phyloP scores from a whole-genome alignment of 2,797 vertebrate genomes.

The Neosilurus mollespiculum region DNA sequence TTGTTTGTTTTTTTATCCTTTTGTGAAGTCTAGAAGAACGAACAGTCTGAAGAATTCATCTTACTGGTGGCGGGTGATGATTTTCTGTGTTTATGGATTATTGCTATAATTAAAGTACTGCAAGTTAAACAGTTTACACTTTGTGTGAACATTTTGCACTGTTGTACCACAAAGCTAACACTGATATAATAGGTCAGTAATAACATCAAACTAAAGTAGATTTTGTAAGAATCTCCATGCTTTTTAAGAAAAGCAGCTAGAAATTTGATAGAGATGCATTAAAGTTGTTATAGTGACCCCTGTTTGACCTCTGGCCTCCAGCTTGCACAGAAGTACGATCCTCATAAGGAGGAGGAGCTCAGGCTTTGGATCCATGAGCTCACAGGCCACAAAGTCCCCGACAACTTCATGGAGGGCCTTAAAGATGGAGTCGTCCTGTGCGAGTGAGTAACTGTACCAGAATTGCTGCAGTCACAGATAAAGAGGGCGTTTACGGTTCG shows the following conservation, averaged over 20 bases:
- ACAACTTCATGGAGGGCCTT: conserved; percentile 89
- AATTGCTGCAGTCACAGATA: not conserved
- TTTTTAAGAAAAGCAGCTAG: not conserved
- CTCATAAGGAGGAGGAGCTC: conserved; percentile 84
- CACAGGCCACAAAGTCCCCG: conserved; percentile 79
- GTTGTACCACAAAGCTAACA: not conserved
- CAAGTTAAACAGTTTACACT: not conserved
- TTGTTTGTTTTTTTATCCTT: not conserved
- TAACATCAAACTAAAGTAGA: not conserved
- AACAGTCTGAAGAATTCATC: not conserved
- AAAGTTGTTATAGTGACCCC: conserved; percentile 3
- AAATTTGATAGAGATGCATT: conserved; percentile 4
- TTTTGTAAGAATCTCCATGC: not conserved
- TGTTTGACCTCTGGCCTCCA: conserved; percentile 61
- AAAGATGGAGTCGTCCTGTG: conserved; percentile 89
- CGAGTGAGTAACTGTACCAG: conserved; percentile 78
- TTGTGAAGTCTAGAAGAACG: not conserved
- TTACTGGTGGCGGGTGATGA: not conserved
- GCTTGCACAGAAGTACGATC: conserved; percentile 91
- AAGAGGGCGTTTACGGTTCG: not conserved
- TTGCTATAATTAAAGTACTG: not conserved
- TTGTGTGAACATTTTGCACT: not conserved
- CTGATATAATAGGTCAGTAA: not conserved
- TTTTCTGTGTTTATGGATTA: not conserved
- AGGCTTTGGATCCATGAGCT: conserved; percentile 86